Percentiles rank a stretch among this genome's conserved stretches.
These are phyloP conservation scores for Spatula clypeata DNA, from an alignment of 2,797 vertebrate species.

Conservation along the genomic window DNA sequence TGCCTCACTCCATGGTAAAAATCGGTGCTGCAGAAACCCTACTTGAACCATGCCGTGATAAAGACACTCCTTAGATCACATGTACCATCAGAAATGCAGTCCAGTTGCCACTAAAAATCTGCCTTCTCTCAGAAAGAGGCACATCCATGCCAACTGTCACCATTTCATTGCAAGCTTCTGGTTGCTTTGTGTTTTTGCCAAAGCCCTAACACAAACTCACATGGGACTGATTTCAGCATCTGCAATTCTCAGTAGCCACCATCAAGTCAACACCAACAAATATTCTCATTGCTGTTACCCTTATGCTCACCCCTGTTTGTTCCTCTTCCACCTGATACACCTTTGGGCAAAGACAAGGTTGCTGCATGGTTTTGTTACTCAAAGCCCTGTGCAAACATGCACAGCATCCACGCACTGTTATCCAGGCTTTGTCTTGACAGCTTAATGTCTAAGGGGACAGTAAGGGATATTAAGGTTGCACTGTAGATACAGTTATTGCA, in stretches of 20 bases:
- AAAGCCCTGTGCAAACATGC: rapidly evolving
- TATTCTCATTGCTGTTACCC: not conserved
- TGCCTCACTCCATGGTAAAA: not conserved
- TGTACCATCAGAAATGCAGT: not conserved
- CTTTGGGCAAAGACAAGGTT: rapidly evolving
- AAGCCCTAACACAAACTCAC: not conserved
- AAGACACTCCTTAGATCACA: not conserved
- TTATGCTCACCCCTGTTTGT: not conserved
- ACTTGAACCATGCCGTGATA: not conserved
- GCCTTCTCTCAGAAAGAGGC: not conserved
- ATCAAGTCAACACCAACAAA: not conserved
- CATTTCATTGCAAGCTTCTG: not conserved
- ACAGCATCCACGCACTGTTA: rapidly evolving
- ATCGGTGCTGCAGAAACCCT: not conserved
- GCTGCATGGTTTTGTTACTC: not conserved
- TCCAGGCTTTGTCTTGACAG: too few relatives aligned
- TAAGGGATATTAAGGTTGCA: not conserved
- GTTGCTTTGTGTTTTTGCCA: not conserved
- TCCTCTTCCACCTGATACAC: not conserved
- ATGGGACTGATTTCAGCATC: rapidly evolving
- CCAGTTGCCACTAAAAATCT: not conserved
- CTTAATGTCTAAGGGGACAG: not conserved
- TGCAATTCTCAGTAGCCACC: not conserved
- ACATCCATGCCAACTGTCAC: not conserved
- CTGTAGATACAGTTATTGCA: rapidly evolving